These are phyloP conservation scores for Cephus spinipes DNA, from an alignment of 2,888 invertebrate species.

Conservation along the genomic window DNA sequence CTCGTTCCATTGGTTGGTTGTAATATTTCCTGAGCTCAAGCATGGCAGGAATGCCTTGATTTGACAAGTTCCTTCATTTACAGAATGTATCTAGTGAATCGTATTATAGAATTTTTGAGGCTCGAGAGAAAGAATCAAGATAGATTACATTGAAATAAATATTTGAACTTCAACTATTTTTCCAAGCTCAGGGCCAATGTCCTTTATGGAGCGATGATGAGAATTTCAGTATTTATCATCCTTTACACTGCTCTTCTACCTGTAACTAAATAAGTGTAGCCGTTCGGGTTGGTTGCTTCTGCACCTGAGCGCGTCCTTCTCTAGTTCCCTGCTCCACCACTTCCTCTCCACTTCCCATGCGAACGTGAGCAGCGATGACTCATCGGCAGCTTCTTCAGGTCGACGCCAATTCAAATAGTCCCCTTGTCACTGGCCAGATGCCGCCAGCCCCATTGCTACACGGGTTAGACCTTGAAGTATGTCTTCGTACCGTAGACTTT, in stretches of 20 bases:
- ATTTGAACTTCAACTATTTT: background rate
- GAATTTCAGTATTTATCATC: background rate
- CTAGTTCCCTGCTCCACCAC: conserved; percentile 34
- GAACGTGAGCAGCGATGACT: conserved; percentile 30
- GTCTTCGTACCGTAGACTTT: no score
- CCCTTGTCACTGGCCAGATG: background rate
- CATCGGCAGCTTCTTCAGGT: conserved; percentile 23
- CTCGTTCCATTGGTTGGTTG: background rate
- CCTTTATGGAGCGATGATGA: background rate
- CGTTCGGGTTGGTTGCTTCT: conserved; percentile 48
- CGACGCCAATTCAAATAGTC: conserved; percentile 1
- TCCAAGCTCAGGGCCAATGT: background rate
- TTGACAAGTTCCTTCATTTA: no score
- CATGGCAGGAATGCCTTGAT: background rate
- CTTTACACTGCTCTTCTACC: background rate
- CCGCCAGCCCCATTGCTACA: no score
- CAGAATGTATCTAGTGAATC: no score
- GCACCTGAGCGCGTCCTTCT: conserved; percentile 49
- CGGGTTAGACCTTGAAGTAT: no score
- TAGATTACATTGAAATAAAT: background rate
- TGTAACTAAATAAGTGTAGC: conserved; percentile 8
- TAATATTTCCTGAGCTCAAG: background rate
- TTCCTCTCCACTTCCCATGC: background rate
- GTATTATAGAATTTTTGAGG: no score
- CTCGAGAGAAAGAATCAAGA: background rate